These are phyloP conservation scores for Papilio machaon DNA, from an alignment of 1,140 invertebrate species.

Conservation along the genomic window DNA sequence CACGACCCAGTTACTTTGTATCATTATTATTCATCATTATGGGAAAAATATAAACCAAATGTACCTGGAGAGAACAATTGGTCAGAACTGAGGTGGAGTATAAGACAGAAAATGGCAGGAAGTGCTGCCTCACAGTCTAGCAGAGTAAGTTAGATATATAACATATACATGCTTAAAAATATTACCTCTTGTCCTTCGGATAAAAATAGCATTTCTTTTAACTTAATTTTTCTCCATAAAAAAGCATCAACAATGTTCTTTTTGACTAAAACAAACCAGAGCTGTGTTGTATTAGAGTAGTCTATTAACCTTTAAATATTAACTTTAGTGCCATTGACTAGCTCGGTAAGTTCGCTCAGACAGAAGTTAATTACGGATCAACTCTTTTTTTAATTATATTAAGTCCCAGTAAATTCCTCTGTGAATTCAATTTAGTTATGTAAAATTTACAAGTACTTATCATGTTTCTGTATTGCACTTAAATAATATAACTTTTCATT, in stretches of 20 bases:
- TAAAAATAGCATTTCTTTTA: no score
- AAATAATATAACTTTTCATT: neutral
- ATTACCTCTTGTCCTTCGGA: no score
- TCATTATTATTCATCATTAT: conserved; percentile 88
- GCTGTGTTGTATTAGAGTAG: no score
- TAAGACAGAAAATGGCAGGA: conserved; percentile 76
- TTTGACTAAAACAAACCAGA: no score
- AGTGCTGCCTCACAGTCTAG: conserved; percentile 47
- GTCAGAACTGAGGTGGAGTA: conserved; percentile 84
- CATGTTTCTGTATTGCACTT: neutral
- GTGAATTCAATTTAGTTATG: neutral
- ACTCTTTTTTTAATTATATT: no score
- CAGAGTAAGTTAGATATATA: conserved; percentile 47
- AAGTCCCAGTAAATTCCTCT: neutral
- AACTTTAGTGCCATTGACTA: no score
- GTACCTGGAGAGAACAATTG: conserved; percentile 86
- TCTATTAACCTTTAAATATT: no score
- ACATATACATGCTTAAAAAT: no score
- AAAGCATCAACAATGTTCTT: no score
- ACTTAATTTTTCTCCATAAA: no score
- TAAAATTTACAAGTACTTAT: neutral
- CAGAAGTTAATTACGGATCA: no score
- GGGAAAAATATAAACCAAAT: conserved; percentile 86
- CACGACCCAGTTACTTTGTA: conserved; percentile 88
- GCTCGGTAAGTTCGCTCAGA: no score